Evolutionary conservation across 2,113 vertebrate species (phyloP), one percentile per base, ranked within the genome.

Genomic region (Sebastes fasciatus): DNA sequence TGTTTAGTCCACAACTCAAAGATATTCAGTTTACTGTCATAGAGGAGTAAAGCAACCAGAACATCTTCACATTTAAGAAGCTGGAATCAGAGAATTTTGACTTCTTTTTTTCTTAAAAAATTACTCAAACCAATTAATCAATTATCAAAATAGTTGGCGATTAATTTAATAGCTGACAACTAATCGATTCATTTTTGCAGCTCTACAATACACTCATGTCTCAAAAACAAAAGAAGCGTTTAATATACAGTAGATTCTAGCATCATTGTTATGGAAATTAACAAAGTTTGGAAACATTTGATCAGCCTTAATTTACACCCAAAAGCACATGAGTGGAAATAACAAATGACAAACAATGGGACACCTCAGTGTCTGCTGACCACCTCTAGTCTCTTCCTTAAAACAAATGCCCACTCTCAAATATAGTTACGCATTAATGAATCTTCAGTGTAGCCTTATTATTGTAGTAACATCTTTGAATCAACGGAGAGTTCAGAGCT

Each of bases 401-500:
- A 16, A 48, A 23, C 5, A 43, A 52, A 45, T 34, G 7, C 3
- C 43, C 42, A 21, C n/a, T 1, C 42, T 23, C 0, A 40, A 17
- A 57, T 19, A 43, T 2, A 57, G 12, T 21, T 2, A 40, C 13
- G 49, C 1, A 1, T 60, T 26, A 17, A 42, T 55, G 5, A 40
- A 19, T 64, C n/a, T 26, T 26, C 26, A 26, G 26, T 26, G 26
- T 26, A 26, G 26, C 26, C 26, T 4, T 52, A 21, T 61, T 66
- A 45, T 54, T 55, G 10, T 19, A 19, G 21, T 8, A 34, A 46
- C 7, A 45, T 4, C 3, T 34, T 72, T 8, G 23, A 57, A 17
- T 26, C 43, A 54, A 51, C 34, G 40, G 43, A 58, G 19, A 67
- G 54, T n/a, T 60, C 23, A 65, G 8, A 63, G 23, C 65, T 79